Evolutionary conservation across 2,113 vertebrate genomes (phyloP), one percentile per base, ranked within the genome.

Genomic region (Gnathonemus echidnorhynchus): DNA sequence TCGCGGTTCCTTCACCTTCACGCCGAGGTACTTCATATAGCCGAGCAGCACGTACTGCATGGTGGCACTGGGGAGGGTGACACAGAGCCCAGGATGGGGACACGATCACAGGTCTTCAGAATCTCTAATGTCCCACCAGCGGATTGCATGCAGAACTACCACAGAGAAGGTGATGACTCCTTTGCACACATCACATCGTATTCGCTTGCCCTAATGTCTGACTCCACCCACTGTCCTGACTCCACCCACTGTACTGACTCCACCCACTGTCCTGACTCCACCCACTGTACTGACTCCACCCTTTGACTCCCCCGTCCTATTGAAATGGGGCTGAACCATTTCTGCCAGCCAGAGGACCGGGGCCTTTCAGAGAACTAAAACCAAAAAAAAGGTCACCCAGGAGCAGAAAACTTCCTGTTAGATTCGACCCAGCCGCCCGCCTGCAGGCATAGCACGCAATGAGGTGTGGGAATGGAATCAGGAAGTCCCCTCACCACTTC

Each of bases 21-120:
- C 98, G n/a, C 98, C 98, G 93, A 99, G 94, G 93, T 98, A 97
- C 88, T 98, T 99, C 98, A 99, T 99, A 93, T 98, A 99, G 90
- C 97, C 96, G 56, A 98, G 96, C 87, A 99, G 97, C 89, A 98
- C 97, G 92, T 97, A 97, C 77, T 98, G 97, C 95, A 98, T 97
- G 0, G 97, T 96, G 91, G 96, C 97, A 95, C 98, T 98, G 27
- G 8, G 91, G 31, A 84, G 35, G 31, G 49, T 2, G 2, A 70
- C 52, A 86, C 24, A 87, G n/a, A 56, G 2, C 27, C 35, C 31
- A 58, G 49, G 11, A n/a, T 15, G 19, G 42, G 46, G 31, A 35
- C n/a, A 8, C 13, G 49, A 9, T 17, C 24, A 35, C 31, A 24
- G 10, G 45, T 52, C 10, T 6, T 31, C 10, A 46, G 45, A 53